A percentile compares a stretch with the other conserved stretches of the same genome.
Conservation (phyloP, 2,797 vertebrate species). For the Natrix natrix region DNA sequence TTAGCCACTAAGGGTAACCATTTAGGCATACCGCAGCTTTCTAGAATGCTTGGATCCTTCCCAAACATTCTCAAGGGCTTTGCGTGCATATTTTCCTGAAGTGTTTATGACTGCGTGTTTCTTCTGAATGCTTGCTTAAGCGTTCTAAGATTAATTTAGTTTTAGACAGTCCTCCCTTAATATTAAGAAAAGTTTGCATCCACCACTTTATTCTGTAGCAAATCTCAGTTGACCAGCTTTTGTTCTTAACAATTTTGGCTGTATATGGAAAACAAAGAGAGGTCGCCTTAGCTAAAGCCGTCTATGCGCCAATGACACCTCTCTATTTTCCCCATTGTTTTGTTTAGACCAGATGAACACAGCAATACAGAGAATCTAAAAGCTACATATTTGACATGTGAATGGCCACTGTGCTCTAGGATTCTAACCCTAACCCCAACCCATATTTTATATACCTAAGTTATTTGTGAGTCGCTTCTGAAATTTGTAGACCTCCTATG, state of each 20-base stretch:
- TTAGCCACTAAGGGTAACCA: slow-evolving; percentile 50
- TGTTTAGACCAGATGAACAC: background rate
- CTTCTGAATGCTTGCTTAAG: slow-evolving; percentile 5
- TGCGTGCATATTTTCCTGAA: slow-evolving; percentile 28
- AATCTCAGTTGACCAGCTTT: background rate
- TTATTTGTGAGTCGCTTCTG: background rate
- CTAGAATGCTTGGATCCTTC: slow-evolving; percentile 55
- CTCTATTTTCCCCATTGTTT: background rate
- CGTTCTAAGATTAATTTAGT: background rate
- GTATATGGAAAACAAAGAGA: background rate
- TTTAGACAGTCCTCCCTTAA: background rate
- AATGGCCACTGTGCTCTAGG: background rate
- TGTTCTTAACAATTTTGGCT: background rate
- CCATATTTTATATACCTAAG: background rate
- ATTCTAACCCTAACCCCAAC: background rate
- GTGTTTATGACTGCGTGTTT: slow-evolving; percentile 1
- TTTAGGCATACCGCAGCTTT: slow-evolving; percentile 50
- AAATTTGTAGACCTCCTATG: background rate
- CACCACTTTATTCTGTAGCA: background rate
- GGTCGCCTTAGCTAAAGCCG: background rate
- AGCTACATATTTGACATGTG: background rate
- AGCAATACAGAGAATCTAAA: background rate
- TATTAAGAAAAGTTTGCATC: background rate
- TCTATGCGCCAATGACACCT: background rate
- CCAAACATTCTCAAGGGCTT: slow-evolving; percentile 42